phyloP scores from a whole-genome alignment of 2,888 invertebrate species.

The Pseudococcus longispinus region DNA sequence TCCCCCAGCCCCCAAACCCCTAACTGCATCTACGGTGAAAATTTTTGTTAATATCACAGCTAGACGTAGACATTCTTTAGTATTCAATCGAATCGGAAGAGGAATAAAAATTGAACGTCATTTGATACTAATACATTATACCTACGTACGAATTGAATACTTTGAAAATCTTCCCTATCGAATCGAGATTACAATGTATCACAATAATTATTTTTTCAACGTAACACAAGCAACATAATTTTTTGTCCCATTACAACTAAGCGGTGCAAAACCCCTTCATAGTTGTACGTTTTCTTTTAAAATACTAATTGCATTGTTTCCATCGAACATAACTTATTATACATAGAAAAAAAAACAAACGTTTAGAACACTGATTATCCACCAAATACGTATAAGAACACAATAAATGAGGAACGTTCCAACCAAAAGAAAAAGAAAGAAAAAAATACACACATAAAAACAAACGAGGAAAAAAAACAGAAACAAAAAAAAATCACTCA shows the following conservation, averaged over 20 bases:
- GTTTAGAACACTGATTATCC: slow-evolving; percentile 28
- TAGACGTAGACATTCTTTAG: slow-evolving; percentile 41
- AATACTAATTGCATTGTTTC: slow-evolving; percentile 34
- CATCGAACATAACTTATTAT: slow-evolving; percentile 23
- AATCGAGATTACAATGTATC: slow-evolving; percentile 3
- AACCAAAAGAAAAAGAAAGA: background rate
- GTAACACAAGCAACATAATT: slow-evolving; percentile 16
- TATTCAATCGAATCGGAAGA: slow-evolving; percentile 14
- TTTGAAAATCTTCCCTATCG: background rate
- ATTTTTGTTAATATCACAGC: slow-evolving; percentile 50
- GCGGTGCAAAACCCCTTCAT: background rate
- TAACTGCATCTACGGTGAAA: slow-evolving; percentile 44
- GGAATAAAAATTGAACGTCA: background rate
- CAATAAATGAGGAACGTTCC: slow-evolving; percentile 38
- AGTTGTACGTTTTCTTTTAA: background rate
- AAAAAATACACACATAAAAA: background rate
- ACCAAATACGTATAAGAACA: slow-evolving; percentile 30
- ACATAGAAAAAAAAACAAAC: slow-evolving; percentile 16
- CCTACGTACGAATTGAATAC: background rate
- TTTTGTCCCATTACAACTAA: background rate
- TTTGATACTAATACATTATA: background rate
- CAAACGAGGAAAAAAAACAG: background rate
- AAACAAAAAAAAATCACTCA: background rate
- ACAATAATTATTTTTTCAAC: slow-evolving; percentile 8
- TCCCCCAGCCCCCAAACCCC: background rate